phyloP scores from a whole-genome alignment of 2,113 vertebrate genomes.

The Grus americana region DNA sequence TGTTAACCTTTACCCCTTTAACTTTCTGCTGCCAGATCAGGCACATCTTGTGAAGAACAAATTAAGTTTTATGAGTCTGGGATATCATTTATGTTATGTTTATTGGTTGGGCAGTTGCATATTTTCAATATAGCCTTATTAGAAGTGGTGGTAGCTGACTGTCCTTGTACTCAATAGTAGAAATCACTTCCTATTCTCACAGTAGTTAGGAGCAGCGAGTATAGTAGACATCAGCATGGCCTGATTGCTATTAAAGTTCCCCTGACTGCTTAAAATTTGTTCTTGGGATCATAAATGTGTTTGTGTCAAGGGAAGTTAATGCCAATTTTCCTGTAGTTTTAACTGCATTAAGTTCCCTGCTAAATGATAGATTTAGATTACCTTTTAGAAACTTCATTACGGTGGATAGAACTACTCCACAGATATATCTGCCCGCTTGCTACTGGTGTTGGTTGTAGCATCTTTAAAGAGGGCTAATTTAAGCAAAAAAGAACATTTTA shows the following conservation, averaged over 20 bases:
- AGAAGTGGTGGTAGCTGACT: neutral
- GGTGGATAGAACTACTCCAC: neutral
- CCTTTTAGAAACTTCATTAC: neutral
- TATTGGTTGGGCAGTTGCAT: neutral
- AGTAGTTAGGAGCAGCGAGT: neutral
- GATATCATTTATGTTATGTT: neutral
- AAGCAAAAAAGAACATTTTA: neutral
- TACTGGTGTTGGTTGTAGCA: neutral
- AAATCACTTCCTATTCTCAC: neutral
- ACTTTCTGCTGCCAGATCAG: neutral
- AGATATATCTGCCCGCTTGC: neutral
- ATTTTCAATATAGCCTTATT: neutral
- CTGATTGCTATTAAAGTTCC: neutral
- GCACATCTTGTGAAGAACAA: neutral
- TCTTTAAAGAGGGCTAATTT: neutral
- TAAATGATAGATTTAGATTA: neutral
- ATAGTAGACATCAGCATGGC: neutral
- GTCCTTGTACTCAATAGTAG: neutral
- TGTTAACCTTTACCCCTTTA: neutral
- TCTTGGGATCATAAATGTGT: neutral
- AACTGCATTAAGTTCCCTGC: neutral
- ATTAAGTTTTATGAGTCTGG: neutral
- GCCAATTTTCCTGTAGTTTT: neutral
- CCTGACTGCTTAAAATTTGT: neutral
- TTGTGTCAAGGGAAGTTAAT: neutral